Evolutionary conservation across 2,113 vertebrate genomes (phyloP).

Genomic region (Pelodiscus sinensis): DNA sequence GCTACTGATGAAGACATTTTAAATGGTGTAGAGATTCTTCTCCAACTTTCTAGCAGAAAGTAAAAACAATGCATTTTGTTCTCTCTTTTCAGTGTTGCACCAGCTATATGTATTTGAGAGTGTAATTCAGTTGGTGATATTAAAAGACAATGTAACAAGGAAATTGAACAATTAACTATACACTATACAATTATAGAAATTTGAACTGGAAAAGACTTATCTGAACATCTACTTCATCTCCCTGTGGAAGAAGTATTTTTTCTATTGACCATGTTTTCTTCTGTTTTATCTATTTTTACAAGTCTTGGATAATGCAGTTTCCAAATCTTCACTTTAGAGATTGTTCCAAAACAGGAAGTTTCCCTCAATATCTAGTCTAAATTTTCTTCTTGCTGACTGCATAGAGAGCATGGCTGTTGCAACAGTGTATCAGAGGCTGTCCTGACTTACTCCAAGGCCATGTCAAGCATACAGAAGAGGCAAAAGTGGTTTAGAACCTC

Average conservation of each 20-base stretch:
- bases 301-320: neutral
- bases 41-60: neutral
- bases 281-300: neutral
- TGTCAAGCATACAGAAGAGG: neutral
- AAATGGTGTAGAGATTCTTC: neutral
- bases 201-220: neutral
- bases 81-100: neutral
- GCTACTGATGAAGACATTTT: neutral
- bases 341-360: neutral
- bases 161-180: neutral
- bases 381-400: neutral
- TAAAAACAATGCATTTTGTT: neutral
- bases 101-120: neutral
- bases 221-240: neutral
- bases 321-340: neutral
- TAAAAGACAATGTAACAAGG: neutral
- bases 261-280: neutral
- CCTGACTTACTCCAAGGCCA: neutral
- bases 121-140: neutral
- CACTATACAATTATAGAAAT: neutral
- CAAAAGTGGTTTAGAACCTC: accelerated
- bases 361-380: neutral
- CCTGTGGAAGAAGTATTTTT: neutral
- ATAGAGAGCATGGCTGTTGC: neutral
- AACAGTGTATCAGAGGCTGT: neutral